Percentiles rank a stretch among this genome's conserved stretches.
Evolutionary conservation across 2,888 invertebrate species (phyloP).

Genomic region (Eristalinus sepulchralis): DNA sequence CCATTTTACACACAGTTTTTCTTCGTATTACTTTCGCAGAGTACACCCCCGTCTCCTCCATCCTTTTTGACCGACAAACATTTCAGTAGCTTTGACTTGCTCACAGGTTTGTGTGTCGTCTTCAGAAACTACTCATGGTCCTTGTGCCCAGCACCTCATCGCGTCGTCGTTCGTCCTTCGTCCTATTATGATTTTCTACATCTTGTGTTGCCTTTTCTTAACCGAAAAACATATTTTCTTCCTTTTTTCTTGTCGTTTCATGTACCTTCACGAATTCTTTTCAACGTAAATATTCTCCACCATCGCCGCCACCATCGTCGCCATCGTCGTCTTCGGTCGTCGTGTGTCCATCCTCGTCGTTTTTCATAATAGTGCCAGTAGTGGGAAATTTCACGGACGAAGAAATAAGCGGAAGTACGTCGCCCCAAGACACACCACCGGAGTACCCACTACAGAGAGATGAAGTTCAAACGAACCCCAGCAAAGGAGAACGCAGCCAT

Average conservation of each 20-base stretch:
- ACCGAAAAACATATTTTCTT: slow-evolving; percentile 49
- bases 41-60: no score
- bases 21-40: slow-evolving; percentile 8
- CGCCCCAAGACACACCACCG: slow-evolving; percentile 81
- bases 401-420: slow-evolving; percentile 80
- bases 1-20: slow-evolving; percentile 41
- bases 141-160: not conserved
- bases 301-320: not conserved
- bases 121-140: slow-evolving; percentile 59
- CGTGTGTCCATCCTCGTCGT: slow-evolving; percentile 8
- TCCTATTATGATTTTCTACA: slow-evolving; percentile 31
- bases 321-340: not conserved
- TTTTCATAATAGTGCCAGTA: slow-evolving; percentile 81
- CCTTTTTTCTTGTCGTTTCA: slow-evolving; percentile 29
- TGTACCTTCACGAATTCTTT: slow-evolving; percentile 48
- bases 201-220: slow-evolving; percentile 43
- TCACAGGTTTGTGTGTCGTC: not conserved
- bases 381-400: slow-evolving; percentile 85
- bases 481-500: slow-evolving; percentile 82
- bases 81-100: not conserved
- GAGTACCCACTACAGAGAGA: slow-evolving; percentile 87
- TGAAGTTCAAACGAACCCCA: slow-evolving; percentile 84
- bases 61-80: not conserved
- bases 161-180: not conserved
- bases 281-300: slow-evolving; percentile 50